Evolutionary conservation across 2,888 invertebrate genomes (phyloP).

Genomic region (Dasysyrphus tricinctus): DNA sequence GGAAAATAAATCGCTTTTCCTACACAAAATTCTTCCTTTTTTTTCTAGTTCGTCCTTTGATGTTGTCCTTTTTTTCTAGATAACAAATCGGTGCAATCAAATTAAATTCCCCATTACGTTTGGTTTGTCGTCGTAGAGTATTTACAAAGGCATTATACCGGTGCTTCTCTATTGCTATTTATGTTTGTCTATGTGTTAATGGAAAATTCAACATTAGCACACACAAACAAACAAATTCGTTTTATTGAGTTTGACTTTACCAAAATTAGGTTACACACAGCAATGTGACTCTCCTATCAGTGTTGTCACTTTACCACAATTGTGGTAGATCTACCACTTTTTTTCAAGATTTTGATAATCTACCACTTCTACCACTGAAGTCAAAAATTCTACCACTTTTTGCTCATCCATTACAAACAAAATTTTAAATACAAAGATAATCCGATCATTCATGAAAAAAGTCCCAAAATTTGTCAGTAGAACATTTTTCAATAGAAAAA

Average conservation of each 20-base stretch:
- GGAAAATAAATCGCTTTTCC: constrained; percentile 35
- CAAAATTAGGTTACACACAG: constrained; percentile 66
- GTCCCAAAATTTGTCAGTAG: too few species aligned
- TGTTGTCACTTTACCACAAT: too few species aligned
- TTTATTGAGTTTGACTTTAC: constrained; percentile 68
- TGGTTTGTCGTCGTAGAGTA: constrained; percentile 33
- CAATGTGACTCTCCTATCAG: constrained; percentile 44
- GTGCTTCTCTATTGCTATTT: constrained; percentile 13
- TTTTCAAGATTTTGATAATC: too few species aligned
- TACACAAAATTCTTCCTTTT: neutral
- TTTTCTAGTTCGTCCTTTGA: constrained; percentile 19
- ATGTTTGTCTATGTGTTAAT: constrained; percentile 12
- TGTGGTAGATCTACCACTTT: too few species aligned
- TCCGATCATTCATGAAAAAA: too few species aligned
- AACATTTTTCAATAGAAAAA: too few species aligned
- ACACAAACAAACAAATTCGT: constrained; percentile 46
- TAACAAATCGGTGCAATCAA: constrained; percentile 74
- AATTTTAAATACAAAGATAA: too few species aligned
- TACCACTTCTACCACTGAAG: too few species aligned
- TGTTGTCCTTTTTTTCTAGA: constrained; percentile 35
- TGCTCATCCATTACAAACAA: too few species aligned
- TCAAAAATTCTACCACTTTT: too few species aligned
- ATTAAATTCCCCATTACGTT: constrained; percentile 68
- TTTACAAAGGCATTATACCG: constrained; percentile 27
- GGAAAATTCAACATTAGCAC: constrained; percentile 38